phyloP scores from a whole-genome alignment of 2,888 invertebrate species.

The Glaucopsyche alexis region DNA sequence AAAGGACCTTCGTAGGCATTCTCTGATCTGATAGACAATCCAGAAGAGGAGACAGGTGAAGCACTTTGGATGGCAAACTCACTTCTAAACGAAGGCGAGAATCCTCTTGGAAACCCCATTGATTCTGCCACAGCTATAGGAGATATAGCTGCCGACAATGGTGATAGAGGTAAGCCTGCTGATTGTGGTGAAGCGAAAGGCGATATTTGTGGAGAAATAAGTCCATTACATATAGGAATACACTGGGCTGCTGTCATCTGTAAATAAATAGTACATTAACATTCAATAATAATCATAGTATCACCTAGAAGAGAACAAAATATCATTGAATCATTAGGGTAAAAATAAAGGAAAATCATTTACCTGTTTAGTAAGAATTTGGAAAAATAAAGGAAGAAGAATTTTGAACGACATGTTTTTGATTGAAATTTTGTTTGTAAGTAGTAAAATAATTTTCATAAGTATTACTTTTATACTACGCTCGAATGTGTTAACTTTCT shows the following conservation, averaged over 20 bases:
- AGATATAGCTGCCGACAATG: not conserved
- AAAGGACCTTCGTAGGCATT: slow-evolving; percentile 47
- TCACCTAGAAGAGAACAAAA: too few relatives aligned
- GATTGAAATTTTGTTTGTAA: not conserved
- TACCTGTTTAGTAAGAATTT: slow-evolving; percentile 1
- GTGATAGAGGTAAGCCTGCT: not conserved
- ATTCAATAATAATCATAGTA: not conserved
- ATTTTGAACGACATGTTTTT: not conserved
- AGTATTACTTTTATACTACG: slow-evolving; percentile 9
- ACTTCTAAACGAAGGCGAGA: not conserved
- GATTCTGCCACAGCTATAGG: slow-evolving; percentile 17
- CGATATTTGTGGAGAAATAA: not conserved
- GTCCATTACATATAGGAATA: not conserved
- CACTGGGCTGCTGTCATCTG: not conserved
- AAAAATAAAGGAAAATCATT: not conserved
- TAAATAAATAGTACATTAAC: not conserved
- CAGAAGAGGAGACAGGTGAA: slow-evolving; percentile 44
- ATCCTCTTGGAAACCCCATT: slow-evolving; percentile 12
- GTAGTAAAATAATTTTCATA: not conserved
- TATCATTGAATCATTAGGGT: too few relatives aligned
- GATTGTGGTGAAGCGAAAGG: not conserved
- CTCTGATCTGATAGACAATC: slow-evolving; percentile 49
- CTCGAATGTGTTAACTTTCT: not conserved
- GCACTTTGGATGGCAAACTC: slow-evolving; percentile 42
- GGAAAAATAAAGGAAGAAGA: not conserved